These are phyloP conservation scores for Ridgeia piscesae DNA, from an alignment of 1,140 invertebrate species.

Conservation along the genomic window DNA sequence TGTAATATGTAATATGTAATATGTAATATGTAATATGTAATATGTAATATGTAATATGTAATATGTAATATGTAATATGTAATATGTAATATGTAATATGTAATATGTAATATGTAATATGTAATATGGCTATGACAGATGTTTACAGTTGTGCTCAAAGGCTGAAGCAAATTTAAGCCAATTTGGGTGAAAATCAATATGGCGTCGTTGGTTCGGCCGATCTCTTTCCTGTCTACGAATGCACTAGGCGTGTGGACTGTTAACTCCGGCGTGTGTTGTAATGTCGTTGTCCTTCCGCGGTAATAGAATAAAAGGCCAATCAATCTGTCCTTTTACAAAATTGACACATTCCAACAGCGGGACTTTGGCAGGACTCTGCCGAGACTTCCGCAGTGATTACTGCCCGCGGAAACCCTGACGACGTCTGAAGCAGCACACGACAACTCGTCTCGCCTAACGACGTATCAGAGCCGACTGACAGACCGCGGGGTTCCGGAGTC, in stretches of 20 bases:
- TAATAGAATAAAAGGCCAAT: slow-evolving; percentile 1
- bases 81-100: no score
- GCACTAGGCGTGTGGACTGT: not conserved
- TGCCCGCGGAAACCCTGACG: not conserved
- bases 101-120: no score
- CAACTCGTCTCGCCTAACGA: not conserved
- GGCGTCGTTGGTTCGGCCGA: not conserved
- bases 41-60: no score
- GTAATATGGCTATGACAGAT: no score
- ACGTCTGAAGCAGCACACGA: not conserved
- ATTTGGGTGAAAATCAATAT: not conserved
- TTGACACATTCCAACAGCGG: not conserved
- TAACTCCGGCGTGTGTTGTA: not conserved
- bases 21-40: no score
- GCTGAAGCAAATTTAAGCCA: not conserved
- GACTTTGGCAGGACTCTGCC: not conserved
- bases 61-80: no score
- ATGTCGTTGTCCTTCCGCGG: not conserved
- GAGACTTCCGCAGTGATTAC: not conserved
- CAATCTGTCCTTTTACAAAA: not conserved
- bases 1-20: no score
- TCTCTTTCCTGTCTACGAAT: not conserved
- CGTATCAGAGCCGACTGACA: not conserved
- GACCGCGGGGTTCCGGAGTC: not conserved
- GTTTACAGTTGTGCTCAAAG: not conserved